Base-by-base conservation (phyloP, 2,888 invertebrate genomes). In the Platerodrilus igneus region DNA sequence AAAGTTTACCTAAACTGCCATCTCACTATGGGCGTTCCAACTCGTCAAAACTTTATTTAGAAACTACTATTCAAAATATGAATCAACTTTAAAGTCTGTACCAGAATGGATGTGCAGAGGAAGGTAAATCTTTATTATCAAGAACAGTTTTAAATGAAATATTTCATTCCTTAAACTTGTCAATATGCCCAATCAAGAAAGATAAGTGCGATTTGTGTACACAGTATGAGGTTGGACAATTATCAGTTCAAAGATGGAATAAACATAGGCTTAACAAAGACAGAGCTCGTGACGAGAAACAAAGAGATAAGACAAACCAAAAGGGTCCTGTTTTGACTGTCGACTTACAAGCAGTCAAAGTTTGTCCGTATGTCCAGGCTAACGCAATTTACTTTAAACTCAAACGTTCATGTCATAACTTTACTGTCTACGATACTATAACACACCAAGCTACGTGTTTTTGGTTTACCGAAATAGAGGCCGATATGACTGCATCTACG, bases 321-420 rank as follows among this genome's bases (percentile, higher is more conserved):
- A n/a, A n/a, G n/a, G n/a, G n/a, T n/a, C n/a, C n/a, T 2, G 3
- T 34, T 8, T 11, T 34, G 13, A 19, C 19, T 14, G 26, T 34
- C n/a, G 18, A 34, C 20, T 23, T 26, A 8, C 26, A 34, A 8
- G 34, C 34, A 2, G 34, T 34, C 6, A 18, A 34, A 26, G 10
- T 19, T 2, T 3, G 11, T 7, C 26, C 34, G 3, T 19, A 2
- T 14, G 4, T 19, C 8, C 9, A 34, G 6, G 34, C 34, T 4
- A 34, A 8, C n/a, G 9, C 18, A 14, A 34, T 26, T 13, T 26
- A 14, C 8, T 26, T 26, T 18, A 30, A 37, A 20, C 8, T 11
- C 2, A 37, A 30, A 5, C 15, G 25, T n/a, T 6, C 14, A 2
- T 31, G 25, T 25, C 37, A 37, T 6, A 37, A 37, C 26, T 37